These are phyloP conservation scores for Hylia prasina DNA, from an alignment of 2,113 vertebrate genomes.

Conservation along the genomic window DNA sequence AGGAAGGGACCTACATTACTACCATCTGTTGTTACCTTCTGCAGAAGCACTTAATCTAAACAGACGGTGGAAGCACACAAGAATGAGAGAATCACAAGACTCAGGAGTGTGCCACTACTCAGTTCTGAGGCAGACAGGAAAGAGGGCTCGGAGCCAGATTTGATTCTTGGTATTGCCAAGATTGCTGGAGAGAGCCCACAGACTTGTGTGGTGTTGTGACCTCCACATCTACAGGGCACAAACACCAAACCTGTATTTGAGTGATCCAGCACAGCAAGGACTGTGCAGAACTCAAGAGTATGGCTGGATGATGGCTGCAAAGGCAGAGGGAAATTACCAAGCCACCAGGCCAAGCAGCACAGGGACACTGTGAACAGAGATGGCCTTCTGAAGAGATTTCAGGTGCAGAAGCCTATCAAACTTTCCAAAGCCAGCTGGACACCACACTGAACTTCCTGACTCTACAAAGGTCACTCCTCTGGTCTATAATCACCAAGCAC, in stretches of 20 bases:
- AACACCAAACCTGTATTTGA: not conserved
- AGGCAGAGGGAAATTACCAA: not conserved
- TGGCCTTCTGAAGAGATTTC: not conserved
- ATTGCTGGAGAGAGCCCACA: not conserved
- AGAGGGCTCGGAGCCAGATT: not conserved
- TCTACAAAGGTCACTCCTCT: not conserved
- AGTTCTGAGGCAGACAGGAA: not conserved
- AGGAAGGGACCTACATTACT: not conserved
- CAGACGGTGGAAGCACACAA: not conserved
- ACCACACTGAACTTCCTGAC: not conserved
- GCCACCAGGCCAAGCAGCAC: not conserved
- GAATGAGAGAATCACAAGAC: not conserved
- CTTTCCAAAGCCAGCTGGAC: not conserved
- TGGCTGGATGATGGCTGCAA: not conserved
- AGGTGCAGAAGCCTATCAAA: not conserved
- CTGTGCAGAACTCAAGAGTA: not conserved
- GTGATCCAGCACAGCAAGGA: not conserved
- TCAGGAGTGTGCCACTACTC: not conserved
- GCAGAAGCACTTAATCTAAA: not conserved
- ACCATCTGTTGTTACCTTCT: slow-evolving; percentile 29
- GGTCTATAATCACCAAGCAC: not conserved
- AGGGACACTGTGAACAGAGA: not conserved
- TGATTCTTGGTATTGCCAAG: not conserved
- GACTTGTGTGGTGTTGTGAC: not conserved
- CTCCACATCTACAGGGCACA: not conserved